Percentiles rank a stretch among this genome's conserved stretches.
phyloP scores from a whole-genome alignment of 2,797 vertebrate species.

The Tapera naevia region DNA sequence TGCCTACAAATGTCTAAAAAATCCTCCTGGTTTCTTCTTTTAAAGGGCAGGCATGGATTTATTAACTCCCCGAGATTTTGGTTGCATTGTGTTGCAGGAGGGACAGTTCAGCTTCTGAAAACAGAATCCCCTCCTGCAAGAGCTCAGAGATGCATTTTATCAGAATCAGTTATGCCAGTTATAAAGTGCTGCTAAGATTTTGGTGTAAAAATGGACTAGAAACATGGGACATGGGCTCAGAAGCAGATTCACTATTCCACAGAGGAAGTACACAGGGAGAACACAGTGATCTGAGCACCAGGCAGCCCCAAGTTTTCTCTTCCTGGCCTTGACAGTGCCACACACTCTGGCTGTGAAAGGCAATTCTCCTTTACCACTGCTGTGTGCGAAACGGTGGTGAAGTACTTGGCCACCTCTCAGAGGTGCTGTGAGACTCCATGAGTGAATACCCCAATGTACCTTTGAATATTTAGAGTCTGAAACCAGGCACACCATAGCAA shows the following conservation, averaged over 20 bases:
- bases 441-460: background rate
- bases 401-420: background rate
- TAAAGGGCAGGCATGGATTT: background rate
- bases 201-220: background rate
- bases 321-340: background rate
- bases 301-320: background rate
- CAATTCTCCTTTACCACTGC: background rate
- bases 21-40: background rate
- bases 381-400: background rate
- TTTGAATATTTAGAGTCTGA: background rate
- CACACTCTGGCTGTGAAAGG: background rate
- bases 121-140: background rate
- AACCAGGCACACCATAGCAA: background rate
- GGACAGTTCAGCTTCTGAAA: background rate
- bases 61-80: background rate
- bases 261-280: background rate
- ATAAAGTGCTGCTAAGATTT: background rate
- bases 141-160: background rate
- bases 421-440: background rate
- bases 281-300: background rate
- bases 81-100: background rate
- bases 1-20: conserved; percentile 38
- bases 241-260: background rate
- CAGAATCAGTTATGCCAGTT: background rate
- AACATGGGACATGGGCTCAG: background rate